Evolutionary conservation across 1,140 invertebrate species (phyloP).

Genomic region (Scaptomyza montana): DNA sequence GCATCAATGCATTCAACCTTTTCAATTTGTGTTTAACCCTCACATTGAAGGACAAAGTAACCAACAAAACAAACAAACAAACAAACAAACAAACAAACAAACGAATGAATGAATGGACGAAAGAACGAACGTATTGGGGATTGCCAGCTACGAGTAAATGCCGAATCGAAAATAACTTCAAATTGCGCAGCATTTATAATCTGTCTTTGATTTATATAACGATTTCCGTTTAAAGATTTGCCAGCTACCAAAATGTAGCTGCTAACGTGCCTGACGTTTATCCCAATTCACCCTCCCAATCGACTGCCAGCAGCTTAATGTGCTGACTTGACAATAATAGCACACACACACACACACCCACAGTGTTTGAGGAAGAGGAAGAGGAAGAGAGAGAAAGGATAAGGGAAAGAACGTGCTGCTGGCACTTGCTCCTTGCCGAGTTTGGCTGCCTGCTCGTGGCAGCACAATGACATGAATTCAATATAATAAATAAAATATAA

Average conservation of each 20-base stretch:
- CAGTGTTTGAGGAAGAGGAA: neutral
- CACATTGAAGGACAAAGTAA: slow-evolving; percentile 16
- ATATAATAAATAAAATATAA: slow-evolving; percentile 83
- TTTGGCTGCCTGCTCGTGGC: slow-evolving; percentile 63
- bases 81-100: neutral
- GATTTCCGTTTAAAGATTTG: slow-evolving; percentile 74
- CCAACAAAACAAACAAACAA: neutral
- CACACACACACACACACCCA: slow-evolving; percentile 47
- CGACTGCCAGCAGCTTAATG: slow-evolving; percentile 55
- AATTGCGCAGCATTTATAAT: slow-evolving; percentile 81
- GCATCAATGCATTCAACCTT: slow-evolving; percentile 57
- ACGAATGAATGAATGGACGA: too few relatives aligned
- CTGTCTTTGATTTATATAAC: slow-evolving; percentile 82
- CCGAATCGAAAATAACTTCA: slow-evolving; percentile 60
- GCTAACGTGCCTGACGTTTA: slow-evolving; percentile 37
- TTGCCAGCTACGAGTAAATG: slow-evolving; percentile 1
- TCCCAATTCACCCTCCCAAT: slow-evolving; percentile 2
- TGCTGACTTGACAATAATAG: slow-evolving; percentile 80
- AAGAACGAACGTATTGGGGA: neutral
- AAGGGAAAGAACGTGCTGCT: slow-evolving; percentile 39
- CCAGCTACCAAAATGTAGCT: slow-evolving; percentile 25
- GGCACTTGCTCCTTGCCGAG: slow-evolving; percentile 39
- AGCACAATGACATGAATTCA: slow-evolving; percentile 81
- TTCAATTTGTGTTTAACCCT: slow-evolving; percentile 38
- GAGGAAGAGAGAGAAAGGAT: slow-evolving; percentile 18